Conservation (phyloP, 2,888 invertebrate species). For the Mellilla xanthometata region DNA sequence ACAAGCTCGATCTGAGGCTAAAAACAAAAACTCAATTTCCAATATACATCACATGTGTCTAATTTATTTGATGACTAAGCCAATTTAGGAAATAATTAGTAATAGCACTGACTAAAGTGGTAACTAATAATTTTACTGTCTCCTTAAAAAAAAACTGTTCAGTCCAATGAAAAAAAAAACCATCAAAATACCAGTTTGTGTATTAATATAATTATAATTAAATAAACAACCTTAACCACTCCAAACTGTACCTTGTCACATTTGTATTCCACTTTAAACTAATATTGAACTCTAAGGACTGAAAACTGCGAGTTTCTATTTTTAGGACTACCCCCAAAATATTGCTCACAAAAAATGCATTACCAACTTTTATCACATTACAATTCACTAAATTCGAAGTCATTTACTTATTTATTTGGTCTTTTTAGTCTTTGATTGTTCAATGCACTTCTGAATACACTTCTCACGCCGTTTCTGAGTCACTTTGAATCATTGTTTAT, state of each 20-base stretch:
- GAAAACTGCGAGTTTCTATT: neutral
- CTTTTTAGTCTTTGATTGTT: neutral
- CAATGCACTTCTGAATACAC: too few species aligned
- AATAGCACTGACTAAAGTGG: neutral
- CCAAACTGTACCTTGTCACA: neutral
- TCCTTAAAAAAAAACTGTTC: too few species aligned
- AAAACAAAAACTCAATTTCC: slow-evolving; percentile 35
- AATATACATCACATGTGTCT: slow-evolving; percentile 34
- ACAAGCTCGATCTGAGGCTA: slow-evolving; percentile 22
- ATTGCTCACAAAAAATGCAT: slow-evolving; percentile 9
- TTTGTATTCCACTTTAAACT: neutral
- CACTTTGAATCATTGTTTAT: too few species aligned
- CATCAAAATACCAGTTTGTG: too few species aligned
- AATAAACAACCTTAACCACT: too few species aligned
- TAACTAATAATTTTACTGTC: too few species aligned
- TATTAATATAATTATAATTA: too few species aligned
- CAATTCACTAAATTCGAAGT: slow-evolving; percentile 4
- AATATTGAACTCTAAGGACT: neutral
- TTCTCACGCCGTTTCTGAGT: too few species aligned
- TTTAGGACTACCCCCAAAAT: neutral
- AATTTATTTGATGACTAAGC: slow-evolving; percentile 34
- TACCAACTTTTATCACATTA: slow-evolving; percentile 13
- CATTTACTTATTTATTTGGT: neutral
- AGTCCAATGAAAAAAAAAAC: too few species aligned
- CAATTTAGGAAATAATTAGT: slow-evolving; percentile 20